A percentile compares a stretch with the other conserved stretches of the same genome.
These are phyloP conservation scores for Notothenia coriiceps DNA, from an alignment of 2,113 vertebrate genomes.

Conservation along the genomic window DNA sequence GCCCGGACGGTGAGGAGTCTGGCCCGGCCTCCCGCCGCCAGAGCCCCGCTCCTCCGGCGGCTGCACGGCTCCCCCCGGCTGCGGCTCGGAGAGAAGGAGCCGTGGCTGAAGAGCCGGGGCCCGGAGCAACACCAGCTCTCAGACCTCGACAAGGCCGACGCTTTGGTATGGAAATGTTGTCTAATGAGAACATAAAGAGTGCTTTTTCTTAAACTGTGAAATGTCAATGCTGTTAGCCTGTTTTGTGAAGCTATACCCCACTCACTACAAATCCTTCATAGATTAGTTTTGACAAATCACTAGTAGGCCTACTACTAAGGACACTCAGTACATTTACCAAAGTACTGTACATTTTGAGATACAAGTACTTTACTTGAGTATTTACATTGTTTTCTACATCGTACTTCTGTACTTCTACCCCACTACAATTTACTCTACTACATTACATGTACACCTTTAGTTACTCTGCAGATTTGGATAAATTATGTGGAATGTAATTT, in stretches of 20 bases:
- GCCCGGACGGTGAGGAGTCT: conserved; percentile 28
- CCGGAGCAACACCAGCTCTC: conserved; percentile 73
- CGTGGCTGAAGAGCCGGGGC: conserved; percentile 71
- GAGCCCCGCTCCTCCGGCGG: conserved; percentile 47
- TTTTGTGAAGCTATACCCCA: not conserved
- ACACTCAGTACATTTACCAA: too few relatives aligned
- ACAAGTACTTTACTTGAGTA: too few relatives aligned
- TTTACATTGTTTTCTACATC: too few relatives aligned
- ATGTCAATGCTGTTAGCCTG: not conserved
- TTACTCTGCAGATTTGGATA: too few relatives aligned
- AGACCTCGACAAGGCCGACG: conserved; percentile 86
- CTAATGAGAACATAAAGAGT: not conserved
- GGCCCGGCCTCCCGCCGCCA: conserved; percentile 17
- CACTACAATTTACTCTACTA: too few relatives aligned
- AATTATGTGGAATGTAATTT: too few relatives aligned
- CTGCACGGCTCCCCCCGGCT: conserved; percentile 62
- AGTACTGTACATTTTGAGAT: too few relatives aligned
- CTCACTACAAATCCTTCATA: not conserved
- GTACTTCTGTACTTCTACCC: too few relatives aligned
- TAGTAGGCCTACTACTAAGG: too few relatives aligned
- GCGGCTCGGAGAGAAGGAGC: conserved; percentile 68
- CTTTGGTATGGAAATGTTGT: conserved; percentile 71
- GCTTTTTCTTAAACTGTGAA: not conserved
- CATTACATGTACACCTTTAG: too few relatives aligned
- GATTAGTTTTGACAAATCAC: too few relatives aligned